A percentile compares a stretch with the other conserved stretches of the same genome.
phyloP scores from a whole-genome alignment of 2,888 invertebrate species.

The Cantharis rustica region DNA sequence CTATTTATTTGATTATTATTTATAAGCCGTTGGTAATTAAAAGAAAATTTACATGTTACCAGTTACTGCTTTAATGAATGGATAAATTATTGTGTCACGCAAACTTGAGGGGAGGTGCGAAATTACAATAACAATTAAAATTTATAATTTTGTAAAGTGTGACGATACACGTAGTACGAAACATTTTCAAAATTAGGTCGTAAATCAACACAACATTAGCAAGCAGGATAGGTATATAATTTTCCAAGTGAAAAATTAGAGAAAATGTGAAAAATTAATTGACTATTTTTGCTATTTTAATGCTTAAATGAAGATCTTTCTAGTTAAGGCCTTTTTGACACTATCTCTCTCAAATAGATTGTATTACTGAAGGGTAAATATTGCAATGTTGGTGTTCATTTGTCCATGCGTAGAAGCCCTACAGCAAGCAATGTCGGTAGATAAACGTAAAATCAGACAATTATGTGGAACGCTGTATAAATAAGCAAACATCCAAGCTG shows the following conservation, averaged over 20 bases:
- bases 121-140: neutral
- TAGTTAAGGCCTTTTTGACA: too few relatives aligned
- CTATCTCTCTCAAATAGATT: too few relatives aligned
- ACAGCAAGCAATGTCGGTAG: too few relatives aligned
- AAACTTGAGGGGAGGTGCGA: neutral
- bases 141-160: neutral
- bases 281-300: too few relatives aligned
- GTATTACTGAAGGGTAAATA: too few relatives aligned
- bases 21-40: neutral
- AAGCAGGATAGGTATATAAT: neutral
- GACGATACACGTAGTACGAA: neutral
- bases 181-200: neutral
- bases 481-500: too few relatives aligned
- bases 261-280: too few relatives aligned
- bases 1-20: neutral
- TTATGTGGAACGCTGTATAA: too few relatives aligned
- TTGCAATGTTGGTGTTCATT: too few relatives aligned
- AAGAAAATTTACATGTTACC: neutral
- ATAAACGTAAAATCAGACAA: too few relatives aligned
- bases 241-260: neutral
- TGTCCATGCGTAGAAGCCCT: too few relatives aligned
- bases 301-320: too few relatives aligned
- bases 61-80: neutral
- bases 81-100: neutral
- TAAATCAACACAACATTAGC: neutral